Evolutionary conservation across 2,888 invertebrate species (phyloP).

Genomic region (Dione juno): DNA sequence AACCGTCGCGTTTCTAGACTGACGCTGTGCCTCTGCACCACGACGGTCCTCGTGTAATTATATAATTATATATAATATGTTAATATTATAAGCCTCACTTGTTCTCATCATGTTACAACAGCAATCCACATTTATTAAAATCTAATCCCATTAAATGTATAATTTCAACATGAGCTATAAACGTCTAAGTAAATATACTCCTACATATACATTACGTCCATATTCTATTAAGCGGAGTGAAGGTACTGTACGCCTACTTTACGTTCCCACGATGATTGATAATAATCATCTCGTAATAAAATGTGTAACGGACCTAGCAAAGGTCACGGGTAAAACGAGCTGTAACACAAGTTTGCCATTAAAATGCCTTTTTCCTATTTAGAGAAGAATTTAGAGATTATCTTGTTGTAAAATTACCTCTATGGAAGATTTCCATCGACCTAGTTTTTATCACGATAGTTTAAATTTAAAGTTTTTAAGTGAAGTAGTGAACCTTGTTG

Average conservation of each 20-base stretch:
- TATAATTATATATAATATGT: too few species aligned
- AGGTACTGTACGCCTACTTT: conserved; percentile 42
- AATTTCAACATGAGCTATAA: conserved; percentile 14
- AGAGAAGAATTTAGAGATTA: not conserved
- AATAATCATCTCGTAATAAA: conserved; percentile 39
- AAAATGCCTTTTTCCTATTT: conserved; percentile 5
- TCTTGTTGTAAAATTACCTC: not conserved
- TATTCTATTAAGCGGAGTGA: conserved; percentile 17
- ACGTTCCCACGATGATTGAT: conserved; percentile 43
- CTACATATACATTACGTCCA: conserved; percentile 10
- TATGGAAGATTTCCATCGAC: not conserved
- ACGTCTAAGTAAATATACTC: conserved; percentile 22
- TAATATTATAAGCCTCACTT: too few species aligned
- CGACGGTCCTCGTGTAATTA: too few species aligned
- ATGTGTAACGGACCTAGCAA: conserved; percentile 40
- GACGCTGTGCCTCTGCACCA: too few species aligned
- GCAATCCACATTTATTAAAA: not conserved
- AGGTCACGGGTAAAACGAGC: conserved; percentile 37
- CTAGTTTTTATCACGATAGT: not conserved
- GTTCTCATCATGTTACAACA: not conserved
- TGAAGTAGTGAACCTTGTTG: too few species aligned
- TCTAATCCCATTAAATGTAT: not conserved
- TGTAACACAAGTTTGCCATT: not conserved
- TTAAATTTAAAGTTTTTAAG: not conserved
- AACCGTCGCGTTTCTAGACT: too few species aligned